Conservation (phyloP, 2,113 vertebrate genomes). For the Laticauda colubrina region DNA sequence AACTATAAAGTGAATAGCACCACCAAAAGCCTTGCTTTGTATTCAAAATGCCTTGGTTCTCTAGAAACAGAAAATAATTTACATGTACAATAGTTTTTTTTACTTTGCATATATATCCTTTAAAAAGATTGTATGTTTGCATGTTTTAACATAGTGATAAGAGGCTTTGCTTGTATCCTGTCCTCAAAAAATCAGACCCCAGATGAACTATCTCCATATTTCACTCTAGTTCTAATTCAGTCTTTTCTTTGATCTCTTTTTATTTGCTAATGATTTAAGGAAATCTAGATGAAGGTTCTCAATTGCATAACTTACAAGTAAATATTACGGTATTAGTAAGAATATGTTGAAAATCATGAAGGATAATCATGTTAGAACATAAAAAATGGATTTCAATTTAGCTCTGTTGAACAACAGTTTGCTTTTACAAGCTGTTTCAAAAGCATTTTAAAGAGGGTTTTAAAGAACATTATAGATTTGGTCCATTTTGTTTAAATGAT, state of each 20-base stretch:
- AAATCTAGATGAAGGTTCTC: not conserved
- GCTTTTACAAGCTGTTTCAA: not conserved
- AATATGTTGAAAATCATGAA: not conserved
- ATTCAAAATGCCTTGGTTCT: not conserved
- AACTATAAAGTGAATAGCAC: not conserved
- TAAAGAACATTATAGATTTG: not conserved
- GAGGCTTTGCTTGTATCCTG: not conserved
- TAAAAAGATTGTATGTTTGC: not conserved
- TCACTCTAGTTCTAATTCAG: not conserved
- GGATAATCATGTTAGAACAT: not conserved
- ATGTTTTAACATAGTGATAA: not conserved
- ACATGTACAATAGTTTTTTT: not conserved
- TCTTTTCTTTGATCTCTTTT: not conserved
- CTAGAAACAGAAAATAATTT: slow-evolving; percentile 6
- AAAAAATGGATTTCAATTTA: not conserved
- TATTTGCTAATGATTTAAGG: not conserved
- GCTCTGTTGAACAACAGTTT: not conserved
- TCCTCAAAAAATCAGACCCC: not conserved
- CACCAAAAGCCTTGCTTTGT: slow-evolving; percentile 15
- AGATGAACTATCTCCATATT: not conserved
- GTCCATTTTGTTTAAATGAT: not conserved
- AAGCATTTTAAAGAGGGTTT: not conserved
- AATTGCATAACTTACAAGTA: not conserved
- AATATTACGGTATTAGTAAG: not conserved
- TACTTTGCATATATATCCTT: not conserved